phyloP scores from a whole-genome alignment of 2,797 vertebrate genomes.

The Phrynocephalus guinanensis region DNA sequence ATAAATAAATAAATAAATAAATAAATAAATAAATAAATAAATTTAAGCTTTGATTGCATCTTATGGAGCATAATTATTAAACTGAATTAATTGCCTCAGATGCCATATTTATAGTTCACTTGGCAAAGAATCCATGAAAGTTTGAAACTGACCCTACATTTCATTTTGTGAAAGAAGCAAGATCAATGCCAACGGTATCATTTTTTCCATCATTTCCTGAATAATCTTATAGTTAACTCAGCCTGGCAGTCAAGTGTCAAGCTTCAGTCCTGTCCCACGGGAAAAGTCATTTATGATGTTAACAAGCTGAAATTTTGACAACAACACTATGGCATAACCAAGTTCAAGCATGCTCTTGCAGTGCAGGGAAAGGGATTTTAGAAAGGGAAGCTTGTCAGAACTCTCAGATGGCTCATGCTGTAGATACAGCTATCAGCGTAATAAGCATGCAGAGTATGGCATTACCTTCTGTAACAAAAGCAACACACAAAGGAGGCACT shows the following conservation, averaged over 20 bases:
- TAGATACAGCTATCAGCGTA: background rate
- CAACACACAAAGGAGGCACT: background rate
- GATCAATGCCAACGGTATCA: constrained; percentile 3
- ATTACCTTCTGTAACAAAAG: fast-evolving
- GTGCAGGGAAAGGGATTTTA: background rate
- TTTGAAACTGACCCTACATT: background rate
- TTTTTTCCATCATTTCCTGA: constrained; percentile 40
- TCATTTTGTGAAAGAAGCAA: background rate
- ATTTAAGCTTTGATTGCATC: too few species aligned
- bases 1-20: too few species aligned
- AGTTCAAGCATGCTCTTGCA: constrained; percentile 1
- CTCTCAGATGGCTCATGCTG: fast-evolving
- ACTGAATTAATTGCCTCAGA: background rate
- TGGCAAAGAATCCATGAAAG: background rate
- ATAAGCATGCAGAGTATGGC: background rate
- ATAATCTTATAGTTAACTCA: constrained; percentile 14
- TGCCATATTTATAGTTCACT: background rate
- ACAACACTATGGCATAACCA: background rate
- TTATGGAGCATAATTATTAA: too few species aligned
- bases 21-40: too few species aligned
- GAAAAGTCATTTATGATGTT: constrained; percentile 14
- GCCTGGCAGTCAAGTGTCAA: background rate
- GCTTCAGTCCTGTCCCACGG: fast-evolving
- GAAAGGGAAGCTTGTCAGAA: background rate
- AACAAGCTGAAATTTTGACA: constrained; percentile 5